Evolutionary conservation across 2,888 invertebrate genomes (phyloP).

Genomic region (Micoletzkya japonica): DNA sequence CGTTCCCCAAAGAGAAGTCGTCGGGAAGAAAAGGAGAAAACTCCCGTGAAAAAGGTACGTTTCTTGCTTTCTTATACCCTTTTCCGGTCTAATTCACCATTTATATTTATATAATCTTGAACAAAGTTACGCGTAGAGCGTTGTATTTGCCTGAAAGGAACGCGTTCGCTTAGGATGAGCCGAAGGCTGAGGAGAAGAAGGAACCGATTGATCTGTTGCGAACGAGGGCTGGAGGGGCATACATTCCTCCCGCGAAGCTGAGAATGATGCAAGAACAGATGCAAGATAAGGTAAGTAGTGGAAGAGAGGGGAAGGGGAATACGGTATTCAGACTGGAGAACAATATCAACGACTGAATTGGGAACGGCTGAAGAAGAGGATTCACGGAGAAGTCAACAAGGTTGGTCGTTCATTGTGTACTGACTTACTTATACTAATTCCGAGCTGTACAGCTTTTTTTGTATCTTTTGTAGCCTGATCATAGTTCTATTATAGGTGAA

Average conservation of each 20-base stretch:
- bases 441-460: not conserved
- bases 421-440: not conserved
- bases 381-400: constrained; percentile 97
- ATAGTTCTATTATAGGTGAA: constrained; percentile 73
- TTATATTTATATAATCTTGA: too few relatives aligned
- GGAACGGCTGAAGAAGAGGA: constrained; percentile 97
- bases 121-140: too few relatives aligned
- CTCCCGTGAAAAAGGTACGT: not conserved
- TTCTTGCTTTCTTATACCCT: too few relatives aligned
- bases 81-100: too few relatives aligned
- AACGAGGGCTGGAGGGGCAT: constrained; percentile 71
- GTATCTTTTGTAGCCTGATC: not conserved
- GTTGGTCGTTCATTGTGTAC: not conserved
- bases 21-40: not conserved
- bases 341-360: constrained; percentile 95
- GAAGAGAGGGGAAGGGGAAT: constrained; percentile 30
- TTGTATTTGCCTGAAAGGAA: too few relatives aligned
- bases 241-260: constrained; percentile 94
- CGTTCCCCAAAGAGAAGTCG: not conserved
- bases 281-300: constrained; percentile 76
- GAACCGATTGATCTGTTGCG: constrained; percentile 41
- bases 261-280: constrained; percentile 93
- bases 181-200: constrained; percentile 32
- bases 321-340: constrained; percentile 70
- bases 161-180: too few relatives aligned